phyloP scores from a whole-genome alignment of 2,797 vertebrate genomes.

The Phrynocephalus vlangalii region DNA sequence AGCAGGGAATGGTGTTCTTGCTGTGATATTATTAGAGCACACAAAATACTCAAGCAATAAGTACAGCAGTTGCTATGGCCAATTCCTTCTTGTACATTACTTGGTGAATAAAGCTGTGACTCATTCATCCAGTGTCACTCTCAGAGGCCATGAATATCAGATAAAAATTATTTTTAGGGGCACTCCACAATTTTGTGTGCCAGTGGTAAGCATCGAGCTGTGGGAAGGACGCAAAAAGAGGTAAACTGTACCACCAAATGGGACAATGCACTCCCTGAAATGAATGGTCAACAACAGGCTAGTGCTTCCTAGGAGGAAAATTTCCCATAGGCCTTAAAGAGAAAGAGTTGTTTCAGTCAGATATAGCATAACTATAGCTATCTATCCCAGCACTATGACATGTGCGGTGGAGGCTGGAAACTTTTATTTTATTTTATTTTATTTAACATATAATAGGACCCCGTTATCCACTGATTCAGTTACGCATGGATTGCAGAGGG shows the following conservation, averaged over 20 bases:
- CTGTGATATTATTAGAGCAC: neutral
- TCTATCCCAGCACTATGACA: neutral
- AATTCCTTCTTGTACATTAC: neutral
- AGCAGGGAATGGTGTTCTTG: neutral
- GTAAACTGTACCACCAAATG: neutral
- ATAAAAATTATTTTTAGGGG: neutral
- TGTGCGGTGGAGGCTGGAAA: neutral
- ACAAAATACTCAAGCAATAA: neutral
- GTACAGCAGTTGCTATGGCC: neutral
- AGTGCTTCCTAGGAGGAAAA: neutral
- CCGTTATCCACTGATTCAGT: too few relatives aligned
- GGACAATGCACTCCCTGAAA: neutral
- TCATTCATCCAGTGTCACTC: neutral
- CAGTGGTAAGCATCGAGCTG: neutral
- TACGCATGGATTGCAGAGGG: too few relatives aligned
- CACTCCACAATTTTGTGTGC: neutral
- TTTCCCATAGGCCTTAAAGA: neutral
- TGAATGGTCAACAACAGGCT: neutral
- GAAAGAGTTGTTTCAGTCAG: neutral
- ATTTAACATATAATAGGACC: too few relatives aligned
- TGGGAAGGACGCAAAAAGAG: neutral
- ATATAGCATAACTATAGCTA: neutral
- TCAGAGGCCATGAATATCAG: neutral
- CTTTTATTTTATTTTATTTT: neutral
- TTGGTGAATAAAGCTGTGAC: conserved; percentile 13